Base-by-base conservation (phyloP, 1,140 invertebrate genomes). In the Octopus sinensis region DNA sequence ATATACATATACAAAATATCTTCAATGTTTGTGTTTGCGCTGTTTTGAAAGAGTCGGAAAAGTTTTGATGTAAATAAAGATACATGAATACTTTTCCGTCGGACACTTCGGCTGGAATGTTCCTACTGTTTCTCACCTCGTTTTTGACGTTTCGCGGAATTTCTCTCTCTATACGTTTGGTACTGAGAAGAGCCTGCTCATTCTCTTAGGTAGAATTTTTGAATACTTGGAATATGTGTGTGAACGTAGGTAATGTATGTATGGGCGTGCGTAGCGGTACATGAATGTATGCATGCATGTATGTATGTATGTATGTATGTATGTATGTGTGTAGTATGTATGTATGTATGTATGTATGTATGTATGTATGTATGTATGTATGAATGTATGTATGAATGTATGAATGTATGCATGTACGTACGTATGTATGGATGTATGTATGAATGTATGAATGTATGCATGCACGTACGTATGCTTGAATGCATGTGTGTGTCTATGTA, bases 371-470 rank as follows among this genome's bases (percentile, higher is more conserved):
- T 56, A 56, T 56, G 17, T 23, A 6, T 73, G 77, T 5, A 54
- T 62, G 54, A 56, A 53, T 79, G 62, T 62, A 30, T 53, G 17
- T 81, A 52, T 68, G 51, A 5, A 23, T 82, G 52, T 81, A 23
- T 81, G 6, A 78, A 53, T 81, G 71, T 53, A 13, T 81, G 51
- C 54, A 53, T 30, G 53, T 30, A 76, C 76, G n/a, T 77, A 78
- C 12, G 23, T 76, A 62, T 79, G 17, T 71, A 78, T 79, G 54
- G 62, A 79, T 79, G 76, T 4, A 79, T 79, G 76, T 53, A 82
- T 30, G 53, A 78, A 53, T 80, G 54, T 80, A 30, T 80, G 53
- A 4, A 56, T 79, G 54, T 80, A 53, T 80, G 30, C 53, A 53
- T 80, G 56, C 30, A 53, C 76, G 30, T 75, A 53, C 30, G 30